Evolutionary conservation across 2,797 vertebrate genomes (phyloP).

Genomic region (Eleutherodactylus coqui): DNA sequence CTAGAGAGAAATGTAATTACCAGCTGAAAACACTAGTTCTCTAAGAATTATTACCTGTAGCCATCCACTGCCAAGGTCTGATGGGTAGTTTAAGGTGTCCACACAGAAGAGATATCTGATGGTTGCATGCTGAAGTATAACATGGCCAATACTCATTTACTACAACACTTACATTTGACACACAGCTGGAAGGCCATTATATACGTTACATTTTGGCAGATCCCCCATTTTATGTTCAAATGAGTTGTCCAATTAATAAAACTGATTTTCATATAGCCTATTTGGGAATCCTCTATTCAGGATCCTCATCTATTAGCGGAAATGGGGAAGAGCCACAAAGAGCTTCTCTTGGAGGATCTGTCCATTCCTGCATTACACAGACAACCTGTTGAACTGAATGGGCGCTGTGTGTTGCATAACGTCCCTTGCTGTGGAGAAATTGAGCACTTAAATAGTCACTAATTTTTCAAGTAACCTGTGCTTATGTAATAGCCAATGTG

Average conservation of each 20-base stretch:
- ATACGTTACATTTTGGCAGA: not conserved
- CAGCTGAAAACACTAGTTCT: not conserved
- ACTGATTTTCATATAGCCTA: too few species aligned
- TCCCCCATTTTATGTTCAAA: not conserved
- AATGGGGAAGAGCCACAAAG: not conserved
- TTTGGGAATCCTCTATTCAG: too few species aligned
- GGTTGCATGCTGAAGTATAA: not conserved
- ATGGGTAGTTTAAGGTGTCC: not conserved
- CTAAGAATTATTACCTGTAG: not conserved
- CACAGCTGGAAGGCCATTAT: not conserved
- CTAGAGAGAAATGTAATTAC: not conserved
- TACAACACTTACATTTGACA: too few species aligned
- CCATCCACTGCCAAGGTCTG: not conserved
- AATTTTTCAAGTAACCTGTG: too few species aligned
- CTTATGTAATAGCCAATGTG: too few species aligned
- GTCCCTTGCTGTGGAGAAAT: not conserved
- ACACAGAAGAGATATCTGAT: too few species aligned
- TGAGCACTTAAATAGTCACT: too few species aligned
- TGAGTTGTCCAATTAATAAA: not conserved
- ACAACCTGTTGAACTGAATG: not conserved
- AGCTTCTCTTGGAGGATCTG: not conserved
- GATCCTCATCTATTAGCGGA: too few species aligned
- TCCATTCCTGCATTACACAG: too few species aligned
- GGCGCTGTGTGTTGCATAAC: not conserved
- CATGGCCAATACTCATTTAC: not conserved